A percentile compares a stretch with the other conserved stretches of the same genome.
These are phyloP conservation scores for Brotula barbata DNA, from an alignment of 2,797 vertebrate genomes.

Conservation along the genomic window DNA sequence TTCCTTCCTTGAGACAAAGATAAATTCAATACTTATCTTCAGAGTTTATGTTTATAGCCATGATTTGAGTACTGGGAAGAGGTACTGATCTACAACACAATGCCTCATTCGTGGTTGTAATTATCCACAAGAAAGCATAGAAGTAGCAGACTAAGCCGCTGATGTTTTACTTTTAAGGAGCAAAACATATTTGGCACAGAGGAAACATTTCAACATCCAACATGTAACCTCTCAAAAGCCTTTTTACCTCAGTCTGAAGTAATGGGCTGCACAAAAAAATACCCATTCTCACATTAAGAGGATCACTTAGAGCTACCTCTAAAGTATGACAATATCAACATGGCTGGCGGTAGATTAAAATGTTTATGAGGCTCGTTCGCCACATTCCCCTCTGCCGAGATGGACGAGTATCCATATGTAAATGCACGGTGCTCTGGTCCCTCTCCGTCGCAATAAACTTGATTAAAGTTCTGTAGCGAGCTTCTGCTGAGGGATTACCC, in stretches of 20 bases:
- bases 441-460: slow-evolving; percentile 53
- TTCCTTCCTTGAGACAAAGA: too few relatives aligned
- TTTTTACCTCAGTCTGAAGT: slow-evolving; percentile 16
- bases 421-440: slow-evolving; percentile 31
- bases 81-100: too few relatives aligned
- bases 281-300: slow-evolving; percentile 24
- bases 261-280: slow-evolving; percentile 31
- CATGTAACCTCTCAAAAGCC: slow-evolving; percentile 2
- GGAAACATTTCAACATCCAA: slow-evolving; percentile 6
- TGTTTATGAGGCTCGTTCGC: slow-evolving; percentile 57
- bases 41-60: too few relatives aligned
- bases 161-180: too few relatives aligned
- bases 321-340: slow-evolving; percentile 53
- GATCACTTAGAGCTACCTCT: slow-evolving; percentile 33
- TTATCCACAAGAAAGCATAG: too few relatives aligned
- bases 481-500: slow-evolving; percentile 35
- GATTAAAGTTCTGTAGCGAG: slow-evolving; percentile 62
- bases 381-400: slow-evolving; percentile 1
- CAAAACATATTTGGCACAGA: background rate
- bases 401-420: slow-evolving; percentile 50
- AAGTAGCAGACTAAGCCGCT: too few relatives aligned
- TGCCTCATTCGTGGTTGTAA: too few relatives aligned
- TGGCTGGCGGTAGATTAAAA: slow-evolving; percentile 53
- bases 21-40: too few relatives aligned
- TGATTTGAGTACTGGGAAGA: too few relatives aligned